Evolutionary conservation across 1,140 invertebrate genomes (phyloP), one percentile per base, ranked within the genome.

Genomic region (Lordiphosa stackelbergi): DNA sequence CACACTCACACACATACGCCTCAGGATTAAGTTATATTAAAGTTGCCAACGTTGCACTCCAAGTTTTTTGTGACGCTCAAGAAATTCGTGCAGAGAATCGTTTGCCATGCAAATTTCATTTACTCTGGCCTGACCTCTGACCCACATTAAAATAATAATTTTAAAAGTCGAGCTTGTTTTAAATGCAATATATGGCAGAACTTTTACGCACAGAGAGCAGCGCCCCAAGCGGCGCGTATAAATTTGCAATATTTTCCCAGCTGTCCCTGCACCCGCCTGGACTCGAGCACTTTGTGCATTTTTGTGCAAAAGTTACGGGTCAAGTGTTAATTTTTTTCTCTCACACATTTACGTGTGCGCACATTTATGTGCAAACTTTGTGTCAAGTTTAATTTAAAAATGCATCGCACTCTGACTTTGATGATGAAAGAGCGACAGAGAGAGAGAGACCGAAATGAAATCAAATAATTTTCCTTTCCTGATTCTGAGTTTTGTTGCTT

Each of bases 21-120:
- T 40, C 74, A 66, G 77, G 77, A 81, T 81, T 81, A 83, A 77
- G 77, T 65, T 66, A 83, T 77, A 83, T 83, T 81, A 69, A 81
- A 81, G 71, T 69, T 81, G 68, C 49, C 51, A 81, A 60, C 63
- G 58, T 64, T 81, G 74, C 75, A 78, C 65, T 73, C 52, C 45
- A 65, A 73, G 43, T 55, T 64, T 40, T 79, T 64, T 66, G 66
- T 53, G 69, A 36, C 28, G 10, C 10, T 16, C 22, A 22, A 43
- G 37, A 53, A 53, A 43, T 31, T 28, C 10, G 10, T 34, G 35
- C 34, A 31, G 13, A 31, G 47, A 42, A 59, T 52, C 64, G 58
- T 58, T 64, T 57, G 55, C 53, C 43, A 81, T 71, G 71, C 70
- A 79, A 81, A 81, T 72, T 73, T 43, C 43, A 55, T 12, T 42